Percentiles rank a stretch among this genome's conserved stretches.
These are phyloP conservation scores for Ylistrum balloti DNA, from an alignment of 1,140 invertebrate genomes.

Conservation along the genomic window DNA sequence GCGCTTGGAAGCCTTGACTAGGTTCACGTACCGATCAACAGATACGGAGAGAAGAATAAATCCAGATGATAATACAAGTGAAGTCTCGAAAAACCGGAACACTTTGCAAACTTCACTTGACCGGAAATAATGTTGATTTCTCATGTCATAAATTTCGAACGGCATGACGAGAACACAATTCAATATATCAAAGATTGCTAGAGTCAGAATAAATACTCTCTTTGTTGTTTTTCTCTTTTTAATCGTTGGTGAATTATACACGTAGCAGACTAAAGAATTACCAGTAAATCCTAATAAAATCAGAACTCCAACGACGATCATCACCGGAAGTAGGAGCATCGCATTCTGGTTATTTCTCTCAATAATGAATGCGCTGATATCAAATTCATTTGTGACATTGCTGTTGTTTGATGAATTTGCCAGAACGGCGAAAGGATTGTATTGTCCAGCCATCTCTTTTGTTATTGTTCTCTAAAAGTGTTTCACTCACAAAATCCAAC, in stretches of 20 bases:
- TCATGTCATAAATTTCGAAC: slow-evolving; percentile 74
- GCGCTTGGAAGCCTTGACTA: slow-evolving; percentile 62
- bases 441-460: not conserved
- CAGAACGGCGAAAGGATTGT: not conserved
- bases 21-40: slow-evolving; percentile 71
- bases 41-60: slow-evolving; percentile 72
- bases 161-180: slow-evolving; percentile 73
- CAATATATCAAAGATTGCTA: slow-evolving; percentile 74
- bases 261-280: slow-evolving; percentile 70
- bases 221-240: slow-evolving; percentile 69
- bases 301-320: slow-evolving; percentile 61
- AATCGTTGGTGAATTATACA: slow-evolving; percentile 63
- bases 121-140: slow-evolving; percentile 68
- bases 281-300: slow-evolving; percentile 71
- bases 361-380: not conserved
- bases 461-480: not conserved
- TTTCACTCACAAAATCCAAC: not conserved
- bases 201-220: slow-evolving; percentile 72
- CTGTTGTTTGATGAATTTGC: not conserved
- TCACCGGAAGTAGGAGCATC: slow-evolving; percentile 59
- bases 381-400: not conserved
- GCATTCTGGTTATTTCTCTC: slow-evolving; percentile 57
- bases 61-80: slow-evolving; percentile 67
- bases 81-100: slow-evolving; percentile 67
- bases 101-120: slow-evolving; percentile 66